Percentiles rank a stretch among this genome's conserved stretches.
Conservation (phyloP, 2,888 invertebrate species). For the Tetrapedia diversipes region DNA sequence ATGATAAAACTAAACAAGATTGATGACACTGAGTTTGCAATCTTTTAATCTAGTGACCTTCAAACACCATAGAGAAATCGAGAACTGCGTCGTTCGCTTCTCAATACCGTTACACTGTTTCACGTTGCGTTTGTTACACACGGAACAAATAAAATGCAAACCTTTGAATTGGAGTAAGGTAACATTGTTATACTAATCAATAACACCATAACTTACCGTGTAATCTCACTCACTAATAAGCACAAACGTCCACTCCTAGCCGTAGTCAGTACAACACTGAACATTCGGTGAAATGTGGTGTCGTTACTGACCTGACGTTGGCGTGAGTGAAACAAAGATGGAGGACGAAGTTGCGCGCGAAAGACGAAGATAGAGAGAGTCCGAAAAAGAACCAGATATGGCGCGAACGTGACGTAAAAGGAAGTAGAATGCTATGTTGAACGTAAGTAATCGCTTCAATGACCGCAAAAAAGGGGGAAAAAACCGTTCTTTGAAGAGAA, state of each 20-base stretch:
- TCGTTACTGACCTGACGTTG: constrained; percentile 45
- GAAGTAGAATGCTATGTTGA: constrained; percentile 25
- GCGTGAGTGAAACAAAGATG: constrained; percentile 13
- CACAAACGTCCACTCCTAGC: constrained; percentile 48
- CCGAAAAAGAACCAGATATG: constrained; percentile 16
- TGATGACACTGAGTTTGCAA: constrained; percentile 5
- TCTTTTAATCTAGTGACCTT: constrained; percentile 34
- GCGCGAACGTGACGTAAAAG: constrained; percentile 38
- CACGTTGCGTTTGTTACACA: not conserved
- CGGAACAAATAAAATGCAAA: not conserved
- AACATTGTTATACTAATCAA: not conserved
- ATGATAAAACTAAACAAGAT: not conserved
- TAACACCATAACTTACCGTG: constrained; percentile 39
- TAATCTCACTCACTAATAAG: not conserved
- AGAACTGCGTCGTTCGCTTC: constrained; percentile 48
- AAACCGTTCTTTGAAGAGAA: not conserved
- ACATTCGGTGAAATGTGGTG: constrained; percentile 39
- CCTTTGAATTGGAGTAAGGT: not conserved
- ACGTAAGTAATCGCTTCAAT: constrained; percentile 18
- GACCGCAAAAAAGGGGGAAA: constrained; percentile 12
- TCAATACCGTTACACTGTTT: not conserved
- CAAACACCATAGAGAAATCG: constrained; percentile 1
- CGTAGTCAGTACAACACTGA: constrained; percentile 74
- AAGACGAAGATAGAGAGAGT: not conserved
- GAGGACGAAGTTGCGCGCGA: not conserved